Conservation (phyloP, 2,113 vertebrate genomes). For the Lontra canadensis region DNA sequence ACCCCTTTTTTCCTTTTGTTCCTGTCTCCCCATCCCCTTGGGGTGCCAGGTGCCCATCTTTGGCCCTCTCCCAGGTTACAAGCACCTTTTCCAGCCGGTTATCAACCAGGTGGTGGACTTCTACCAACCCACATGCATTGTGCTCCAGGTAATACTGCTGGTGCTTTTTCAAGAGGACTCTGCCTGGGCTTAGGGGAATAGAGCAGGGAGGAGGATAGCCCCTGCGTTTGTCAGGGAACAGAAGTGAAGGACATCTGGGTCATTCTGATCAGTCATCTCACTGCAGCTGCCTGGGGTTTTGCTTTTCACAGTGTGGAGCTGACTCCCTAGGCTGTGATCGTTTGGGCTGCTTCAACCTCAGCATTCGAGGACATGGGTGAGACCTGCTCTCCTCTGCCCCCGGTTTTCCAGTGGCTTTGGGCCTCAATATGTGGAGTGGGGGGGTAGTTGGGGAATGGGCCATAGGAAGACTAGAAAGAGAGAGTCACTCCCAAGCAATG, state of each 20-base stretch:
- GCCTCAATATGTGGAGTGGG: neutral
- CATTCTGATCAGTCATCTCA: neutral
- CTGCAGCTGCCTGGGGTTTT: neutral
- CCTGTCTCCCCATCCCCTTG: constrained; percentile 66
- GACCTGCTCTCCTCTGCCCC: constrained; percentile 51
- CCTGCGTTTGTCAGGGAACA: neutral
- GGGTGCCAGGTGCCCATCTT: constrained; percentile 70
- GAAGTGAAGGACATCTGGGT: neutral
- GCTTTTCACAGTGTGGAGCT: constrained; percentile 92
- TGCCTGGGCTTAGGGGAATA: neutral
- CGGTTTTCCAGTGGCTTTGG: neutral
- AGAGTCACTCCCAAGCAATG: neutral
- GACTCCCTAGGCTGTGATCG: constrained; percentile 98
- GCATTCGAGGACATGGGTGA: constrained; percentile 98
- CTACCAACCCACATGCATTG: constrained; percentile 98
- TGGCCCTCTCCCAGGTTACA: constrained; percentile 91
- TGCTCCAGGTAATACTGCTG: constrained; percentile 91
- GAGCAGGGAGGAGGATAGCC: neutral
- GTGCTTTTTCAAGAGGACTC: neutral
- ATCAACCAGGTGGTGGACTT: constrained; percentile 99
- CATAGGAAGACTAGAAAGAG: neutral
- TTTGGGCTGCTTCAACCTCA: constrained; percentile 98
- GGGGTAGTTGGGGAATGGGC: neutral
- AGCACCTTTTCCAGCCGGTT: constrained; percentile 98
- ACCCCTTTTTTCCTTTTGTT: constrained; percentile 25